Base-by-base conservation (phyloP, 2,113 vertebrate genomes). In the Hirundichthys speculiger region DNA sequence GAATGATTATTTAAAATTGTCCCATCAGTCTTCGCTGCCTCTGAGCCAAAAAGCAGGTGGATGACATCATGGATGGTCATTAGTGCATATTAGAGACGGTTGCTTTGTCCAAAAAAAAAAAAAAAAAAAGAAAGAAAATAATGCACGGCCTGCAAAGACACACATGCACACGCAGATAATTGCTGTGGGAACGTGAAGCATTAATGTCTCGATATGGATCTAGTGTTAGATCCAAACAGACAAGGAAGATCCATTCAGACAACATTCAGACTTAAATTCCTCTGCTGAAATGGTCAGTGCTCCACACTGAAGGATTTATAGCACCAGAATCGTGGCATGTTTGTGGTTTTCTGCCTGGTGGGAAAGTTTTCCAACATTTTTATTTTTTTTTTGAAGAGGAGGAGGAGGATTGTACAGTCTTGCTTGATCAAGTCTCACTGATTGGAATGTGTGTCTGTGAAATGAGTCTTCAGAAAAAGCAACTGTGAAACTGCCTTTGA, bases 1-100 rank as follows among this genome's bases (percentile, higher is more conserved):
- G 77, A 56, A 85, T 67, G 58, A 80, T 88, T 86, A 82, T 69
- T 62, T 22, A 34, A 79, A 88, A 85, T 73, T 53, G 62, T 70
- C 76, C 73, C 73, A 85, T 87, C 71, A 79, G 56, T 84, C 85
- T 82, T 61, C 46, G 4, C 39, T 24, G 25, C 45, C 45, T 9
- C 20, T 0, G 9, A 54, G 64, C 75, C 57, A 54, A 75, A 64
- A 49, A 61, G 50, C 81, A 82, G 82, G 82, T 88, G 74, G 45
- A 57, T 80, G 76, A 86, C 80, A 75, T 82, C 73, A 84, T 18
- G n/a, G 56, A 84, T 18, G n/a, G 56, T 70, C 69, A 78, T 82
- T 78, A 69, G 9, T 48, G 54, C 42, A 63, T 55, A 79, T 77
- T 82, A 73, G 14, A 66, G 71, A 53, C 0, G 34, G 45, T 38